These are phyloP conservation scores for Zaprionus lineosus DNA, from an alignment of 2,888 invertebrate species.

Conservation along the genomic window DNA sequence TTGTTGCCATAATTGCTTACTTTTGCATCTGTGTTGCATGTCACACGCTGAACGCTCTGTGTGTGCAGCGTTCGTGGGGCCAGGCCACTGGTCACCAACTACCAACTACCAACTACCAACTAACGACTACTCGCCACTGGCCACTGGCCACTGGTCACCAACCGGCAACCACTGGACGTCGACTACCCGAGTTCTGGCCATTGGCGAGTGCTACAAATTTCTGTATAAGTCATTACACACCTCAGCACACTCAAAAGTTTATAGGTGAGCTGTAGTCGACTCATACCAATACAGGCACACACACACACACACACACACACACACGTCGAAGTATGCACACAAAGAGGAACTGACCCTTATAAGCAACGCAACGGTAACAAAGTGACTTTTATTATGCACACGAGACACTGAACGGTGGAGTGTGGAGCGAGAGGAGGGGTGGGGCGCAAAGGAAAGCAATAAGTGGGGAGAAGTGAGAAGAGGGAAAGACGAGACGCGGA, in stretches of 20 bases:
- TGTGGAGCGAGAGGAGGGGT: no score
- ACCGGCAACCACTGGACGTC: no score
- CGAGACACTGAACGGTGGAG: slow-evolving; percentile 12
- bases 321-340: not conserved
- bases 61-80: not conserved
- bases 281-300: slow-evolving; percentile 7
- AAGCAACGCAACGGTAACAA: slow-evolving; percentile 68
- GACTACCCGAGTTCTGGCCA: no score
- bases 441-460: no score
- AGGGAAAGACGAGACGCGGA: not conserved
- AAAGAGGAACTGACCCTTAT: slow-evolving; percentile 58
- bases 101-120: no score
- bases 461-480: not conserved
- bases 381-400: slow-evolving; percentile 72
- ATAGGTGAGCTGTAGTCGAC: slow-evolving; percentile 17
- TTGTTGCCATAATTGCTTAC: slow-evolving; percentile 79
- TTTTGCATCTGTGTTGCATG: slow-evolving; percentile 67
- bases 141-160: not conserved
- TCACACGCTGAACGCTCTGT: slow-evolving; percentile 42
- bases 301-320: slow-evolving; percentile 2
- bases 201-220: slow-evolving; percentile 42
- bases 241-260: slow-evolving; percentile 37
- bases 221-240: slow-evolving; percentile 51
- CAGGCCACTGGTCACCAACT: slow-evolving; percentile 1
- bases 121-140: not conserved